Base-by-base conservation (phyloP, 2,797 vertebrate species). In the Oreochromis grahami region DNA sequence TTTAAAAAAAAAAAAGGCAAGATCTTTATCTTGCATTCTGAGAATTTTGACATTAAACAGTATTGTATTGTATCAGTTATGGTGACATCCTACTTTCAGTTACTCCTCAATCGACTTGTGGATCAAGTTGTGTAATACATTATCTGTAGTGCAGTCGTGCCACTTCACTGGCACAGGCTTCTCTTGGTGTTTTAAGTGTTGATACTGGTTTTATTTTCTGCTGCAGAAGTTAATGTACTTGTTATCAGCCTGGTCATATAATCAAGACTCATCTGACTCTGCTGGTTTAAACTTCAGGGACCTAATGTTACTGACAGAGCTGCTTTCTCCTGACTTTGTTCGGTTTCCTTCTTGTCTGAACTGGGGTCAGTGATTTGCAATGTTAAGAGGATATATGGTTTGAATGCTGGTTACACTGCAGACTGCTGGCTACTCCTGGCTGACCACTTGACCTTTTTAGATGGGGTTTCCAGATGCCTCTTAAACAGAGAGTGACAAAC, bases 1-100 rank as follows among this genome's bases (percentile, higher is more conserved):
- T 36, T 0, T 24, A 21, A 7, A 12, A 10, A 12, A 10, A 9
- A 11, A 11, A 0, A 34, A n/a, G 10, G 4, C n/a, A 14, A 21
- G n/a, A 26, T 43, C 2, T 6, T 17, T 70, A 26, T 45, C 38
- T 26, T 5, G 2, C 38, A 1, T 45, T 45, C 38, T 70, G 38
- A 26, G 38, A 17, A 3, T 45, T 26, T 70, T 45, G 8, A 45
- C 21, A 26, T 26, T 70, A 15, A 70, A 26, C 21, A 14, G 38
- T 4, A 6, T 34, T 17, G 3, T 63, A 41, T 9, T 12, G 8
- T 45, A 70, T 70, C 65, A 1, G 38, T 41, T 68, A 41, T 4
- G 7, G 1, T 26, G 38, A 70, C 38, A 17, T 70, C 38, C 65
- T 45, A 0, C 36, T 43, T 68, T 43, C 8, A 24, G 14, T 70